These are phyloP conservation scores for Charadrius vociferus DNA, from an alignment of 2,113 vertebrate species.

Conservation along the genomic window DNA sequence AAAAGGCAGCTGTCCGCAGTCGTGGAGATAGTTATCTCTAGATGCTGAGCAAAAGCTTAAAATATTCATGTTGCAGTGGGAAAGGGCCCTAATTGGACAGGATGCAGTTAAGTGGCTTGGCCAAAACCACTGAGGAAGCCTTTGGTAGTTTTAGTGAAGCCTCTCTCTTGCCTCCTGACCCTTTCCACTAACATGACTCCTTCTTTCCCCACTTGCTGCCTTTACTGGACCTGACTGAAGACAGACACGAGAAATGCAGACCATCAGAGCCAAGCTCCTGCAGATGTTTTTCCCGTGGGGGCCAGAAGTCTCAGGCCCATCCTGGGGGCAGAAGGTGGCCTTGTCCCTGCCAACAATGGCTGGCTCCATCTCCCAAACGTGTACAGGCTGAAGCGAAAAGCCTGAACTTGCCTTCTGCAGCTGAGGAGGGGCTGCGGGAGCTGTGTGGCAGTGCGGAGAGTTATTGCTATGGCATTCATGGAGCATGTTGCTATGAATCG, in stretches of 20 bases:
- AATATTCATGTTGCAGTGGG: not conserved
- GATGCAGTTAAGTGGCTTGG: not conserved
- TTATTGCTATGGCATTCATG: conserved; percentile 54
- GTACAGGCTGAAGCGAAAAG: not conserved
- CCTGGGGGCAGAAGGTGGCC: not conserved
- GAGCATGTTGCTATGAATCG: conserved; percentile 43
- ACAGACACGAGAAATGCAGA: not conserved
- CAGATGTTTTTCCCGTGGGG: not conserved
- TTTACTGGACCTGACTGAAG: not conserved
- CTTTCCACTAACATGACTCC: not conserved
- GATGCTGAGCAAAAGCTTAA: not conserved
- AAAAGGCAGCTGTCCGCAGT: not conserved
- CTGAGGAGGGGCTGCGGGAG: not conserved
- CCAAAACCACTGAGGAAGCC: not conserved
- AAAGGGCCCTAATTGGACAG: not conserved
- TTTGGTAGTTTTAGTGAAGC: not conserved
- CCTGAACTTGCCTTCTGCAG: not conserved
- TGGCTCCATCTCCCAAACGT: not conserved
- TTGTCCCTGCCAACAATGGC: not conserved
- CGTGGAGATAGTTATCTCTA: not conserved
- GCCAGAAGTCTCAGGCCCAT: not conserved
- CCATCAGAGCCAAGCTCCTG: not conserved
- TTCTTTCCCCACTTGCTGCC: not conserved
- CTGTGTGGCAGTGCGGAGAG: not conserved
- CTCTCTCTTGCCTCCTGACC: not conserved